A percentile compares a stretch with the other conserved stretches of the same genome.
phyloP scores from a whole-genome alignment of 2,113 vertebrate species.

The Oriolus oriolus region DNA sequence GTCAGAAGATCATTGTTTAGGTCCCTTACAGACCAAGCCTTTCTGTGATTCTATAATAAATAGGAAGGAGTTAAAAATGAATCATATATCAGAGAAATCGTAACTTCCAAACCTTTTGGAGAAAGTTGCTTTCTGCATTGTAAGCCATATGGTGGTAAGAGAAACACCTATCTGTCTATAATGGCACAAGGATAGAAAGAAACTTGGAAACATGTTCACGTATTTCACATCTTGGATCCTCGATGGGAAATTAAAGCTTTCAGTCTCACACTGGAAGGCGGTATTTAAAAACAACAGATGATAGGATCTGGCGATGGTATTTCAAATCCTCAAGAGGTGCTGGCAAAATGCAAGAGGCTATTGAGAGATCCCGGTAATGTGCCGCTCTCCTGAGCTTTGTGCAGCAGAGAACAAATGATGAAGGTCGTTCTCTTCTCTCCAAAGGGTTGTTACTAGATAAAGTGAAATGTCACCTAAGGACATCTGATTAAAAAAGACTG shows the following conservation, averaged over 20 bases:
- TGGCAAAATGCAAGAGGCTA: slow-evolving; percentile 14
- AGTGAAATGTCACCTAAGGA: slow-evolving; percentile 62
- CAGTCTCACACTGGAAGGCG: slow-evolving; percentile 47
- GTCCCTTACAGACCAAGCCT: background rate
- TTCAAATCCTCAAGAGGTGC: slow-evolving; percentile 50
- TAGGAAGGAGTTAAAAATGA: background rate
- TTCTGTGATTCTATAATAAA: background rate
- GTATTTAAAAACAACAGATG: slow-evolving; percentile 64
- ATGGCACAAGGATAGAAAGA: background rate
- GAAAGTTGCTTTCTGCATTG: background rate
- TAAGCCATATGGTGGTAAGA: slow-evolving; percentile 6
- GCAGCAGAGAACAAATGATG: slow-evolving; percentile 17
- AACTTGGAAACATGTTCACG: background rate
- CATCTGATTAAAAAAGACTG: slow-evolving; percentile 45
- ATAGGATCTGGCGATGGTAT: slow-evolving; percentile 40
- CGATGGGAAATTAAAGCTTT: slow-evolving; percentile 43
- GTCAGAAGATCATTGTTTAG: background rate
- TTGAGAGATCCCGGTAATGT: slow-evolving; percentile 20
- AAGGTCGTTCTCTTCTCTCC: slow-evolving; percentile 53
- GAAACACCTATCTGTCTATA: slow-evolving; percentile 34
- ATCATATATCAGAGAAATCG: background rate
- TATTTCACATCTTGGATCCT: slow-evolving; percentile 41
- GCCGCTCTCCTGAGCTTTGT: background rate
- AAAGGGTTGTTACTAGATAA: slow-evolving; percentile 34
- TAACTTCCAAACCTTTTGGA: background rate